Evolutionary conservation across 2,888 invertebrate species (phyloP).

Genomic region (Heteromurus nitidus): DNA sequence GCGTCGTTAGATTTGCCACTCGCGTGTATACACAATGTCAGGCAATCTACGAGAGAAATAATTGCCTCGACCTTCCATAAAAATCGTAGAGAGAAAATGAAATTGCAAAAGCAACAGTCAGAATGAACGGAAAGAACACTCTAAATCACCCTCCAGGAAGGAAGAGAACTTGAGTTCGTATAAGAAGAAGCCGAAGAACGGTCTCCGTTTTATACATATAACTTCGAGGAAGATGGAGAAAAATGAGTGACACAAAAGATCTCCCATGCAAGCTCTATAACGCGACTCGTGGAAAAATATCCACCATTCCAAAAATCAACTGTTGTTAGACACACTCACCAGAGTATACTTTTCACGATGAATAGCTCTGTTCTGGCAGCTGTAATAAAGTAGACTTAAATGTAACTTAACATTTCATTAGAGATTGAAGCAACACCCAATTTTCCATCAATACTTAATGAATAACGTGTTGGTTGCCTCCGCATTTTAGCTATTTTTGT

Average conservation of each 20-base stretch:
- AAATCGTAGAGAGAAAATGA: conserved; percentile 11
- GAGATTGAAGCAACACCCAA: conserved; percentile 28
- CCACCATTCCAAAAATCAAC: conserved; percentile 21
- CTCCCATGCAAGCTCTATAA: too few species aligned
- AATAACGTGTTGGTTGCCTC: conserved; percentile 18
- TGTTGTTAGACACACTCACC: not conserved
- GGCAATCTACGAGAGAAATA: conserved; percentile 39
- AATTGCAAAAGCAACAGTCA: too few species aligned
- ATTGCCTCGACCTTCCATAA: conserved; percentile 41
- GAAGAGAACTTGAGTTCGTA: too few species aligned
- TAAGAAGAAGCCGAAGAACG: too few species aligned
- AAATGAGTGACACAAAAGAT: too few species aligned
- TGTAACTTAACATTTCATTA: conserved; percentile 46
- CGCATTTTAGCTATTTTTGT: conserved; percentile 16
- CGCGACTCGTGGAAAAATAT: too few species aligned
- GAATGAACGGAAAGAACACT: too few species aligned
- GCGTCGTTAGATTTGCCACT: conserved; percentile 32
- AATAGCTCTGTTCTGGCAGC: conserved; percentile 35
- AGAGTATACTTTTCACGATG: conserved; percentile 1
- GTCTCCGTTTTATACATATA: too few species aligned
- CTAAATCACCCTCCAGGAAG: too few species aligned
- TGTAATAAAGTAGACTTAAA: conserved; percentile 24
- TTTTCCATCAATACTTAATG: conserved; percentile 39
- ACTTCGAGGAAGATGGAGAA: too few species aligned
- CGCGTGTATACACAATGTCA: conserved; percentile 40